Percentiles rank a stretch among this genome's conserved stretches.
Evolutionary conservation across 2,113 vertebrate genomes (phyloP).

Genomic region (Ctenodactylus gundi): DNA sequence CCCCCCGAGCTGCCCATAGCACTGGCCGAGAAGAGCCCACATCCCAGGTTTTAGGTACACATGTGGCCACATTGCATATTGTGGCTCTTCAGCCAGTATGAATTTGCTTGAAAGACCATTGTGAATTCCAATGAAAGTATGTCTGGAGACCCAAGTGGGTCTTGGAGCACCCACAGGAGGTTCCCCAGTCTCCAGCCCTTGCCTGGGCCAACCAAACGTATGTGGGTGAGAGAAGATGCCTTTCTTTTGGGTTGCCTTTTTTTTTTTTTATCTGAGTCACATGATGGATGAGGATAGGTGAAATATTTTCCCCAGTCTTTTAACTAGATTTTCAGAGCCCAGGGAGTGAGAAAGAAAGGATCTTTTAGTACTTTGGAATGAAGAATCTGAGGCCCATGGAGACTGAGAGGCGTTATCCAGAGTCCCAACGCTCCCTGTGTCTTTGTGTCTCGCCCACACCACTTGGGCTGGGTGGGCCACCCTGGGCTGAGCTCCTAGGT

Average conservation of each 20-base stretch:
- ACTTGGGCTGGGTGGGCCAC: rapidly evolving
- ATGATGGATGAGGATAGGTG: not conserved
- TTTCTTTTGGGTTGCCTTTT: not conserved
- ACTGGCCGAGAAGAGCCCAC: too few species aligned
- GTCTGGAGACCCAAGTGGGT: not conserved
- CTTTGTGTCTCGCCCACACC: not conserved
- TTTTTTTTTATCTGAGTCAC: not conserved
- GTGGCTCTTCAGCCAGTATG: not conserved
- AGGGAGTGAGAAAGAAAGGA: not conserved
- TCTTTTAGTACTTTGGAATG: not conserved
- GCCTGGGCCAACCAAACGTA: rapidly evolving
- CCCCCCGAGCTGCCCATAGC: not conserved
- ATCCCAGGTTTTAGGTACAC: not conserved
- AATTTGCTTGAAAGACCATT: not conserved
- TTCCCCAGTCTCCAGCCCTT: rapidly evolving
- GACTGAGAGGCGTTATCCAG: not conserved
- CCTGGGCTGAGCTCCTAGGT: rapidly evolving
- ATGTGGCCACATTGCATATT: rapidly evolving
- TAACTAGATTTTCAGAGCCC: not conserved
- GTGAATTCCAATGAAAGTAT: not conserved
- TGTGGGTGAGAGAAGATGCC: too few species aligned
- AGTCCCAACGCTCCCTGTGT: not conserved
- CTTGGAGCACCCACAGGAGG: rapidly evolving
- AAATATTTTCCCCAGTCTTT: not conserved
- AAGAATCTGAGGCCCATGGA: not conserved